Percentiles rank a stretch among this genome's conserved stretches.
Conservation (phyloP, 2,888 invertebrate species). For the Harpalus rubripes region DNA sequence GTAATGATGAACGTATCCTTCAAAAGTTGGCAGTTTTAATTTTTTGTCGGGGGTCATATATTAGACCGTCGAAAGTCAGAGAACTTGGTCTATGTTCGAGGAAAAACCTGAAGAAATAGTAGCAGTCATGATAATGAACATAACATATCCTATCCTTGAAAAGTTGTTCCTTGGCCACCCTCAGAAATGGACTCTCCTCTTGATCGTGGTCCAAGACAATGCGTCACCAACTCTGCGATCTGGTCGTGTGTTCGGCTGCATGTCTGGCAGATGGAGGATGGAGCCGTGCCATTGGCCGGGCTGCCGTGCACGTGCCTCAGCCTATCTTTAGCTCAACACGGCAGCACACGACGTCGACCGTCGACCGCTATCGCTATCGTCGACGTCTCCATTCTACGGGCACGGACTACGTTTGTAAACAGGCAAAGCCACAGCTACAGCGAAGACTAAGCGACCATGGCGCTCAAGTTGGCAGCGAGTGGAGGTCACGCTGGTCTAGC, state of each 20-base stretch:
- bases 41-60: too few species aligned
- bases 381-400: conserved; percentile 52
- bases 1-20: too few species aligned
- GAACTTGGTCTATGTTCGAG: too few species aligned
- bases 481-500: conserved; percentile 29
- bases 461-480: conserved; percentile 57
- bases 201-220: conserved; percentile 50
- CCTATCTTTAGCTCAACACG: conserved; percentile 77
- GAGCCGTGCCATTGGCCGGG: conserved; percentile 56
- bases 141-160: neutral
- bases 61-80: too few species aligned
- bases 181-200: conserved; percentile 26
- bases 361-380: neutral
- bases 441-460: conserved; percentile 27
- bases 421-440: neutral
- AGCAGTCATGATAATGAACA: too few species aligned
- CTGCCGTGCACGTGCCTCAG: conserved; percentile 75
- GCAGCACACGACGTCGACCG: conserved; percentile 57
- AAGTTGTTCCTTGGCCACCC: conserved; percentile 9
- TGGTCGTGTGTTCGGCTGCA: conserved; percentile 15
- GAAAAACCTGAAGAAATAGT: too few species aligned
- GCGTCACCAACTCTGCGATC: conserved; percentile 26
- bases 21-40: too few species aligned
- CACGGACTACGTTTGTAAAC: conserved; percentile 39
- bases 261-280: conserved; percentile 34